Evolutionary conservation across 2,888 invertebrate genomes (phyloP), one percentile per base, ranked within the genome.

Genomic region (Philhelius pedissequus): DNA sequence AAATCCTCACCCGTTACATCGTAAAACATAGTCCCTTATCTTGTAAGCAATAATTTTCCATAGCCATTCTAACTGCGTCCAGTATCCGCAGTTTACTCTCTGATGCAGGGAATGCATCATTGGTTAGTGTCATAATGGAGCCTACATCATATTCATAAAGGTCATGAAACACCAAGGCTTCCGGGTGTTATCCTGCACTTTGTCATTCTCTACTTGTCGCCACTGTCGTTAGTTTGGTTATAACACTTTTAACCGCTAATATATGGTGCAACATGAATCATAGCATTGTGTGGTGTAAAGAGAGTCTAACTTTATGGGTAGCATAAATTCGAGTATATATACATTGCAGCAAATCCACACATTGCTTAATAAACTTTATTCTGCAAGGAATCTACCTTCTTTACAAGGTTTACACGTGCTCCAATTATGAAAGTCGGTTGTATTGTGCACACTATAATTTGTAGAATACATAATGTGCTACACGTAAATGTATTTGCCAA

Each of bases 181-280:
- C 35, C 45, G 73, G 45, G 68, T 32, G 62, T 69, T 73, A 68
- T 73, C 25, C 78, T 68, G 40, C n/a, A 82, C 71, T 82, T 83
- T 83, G 56, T 79, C 78, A 74, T 83, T 27, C 69, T 38, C 56
- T 20, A 22, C 32, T 35, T 18, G 62, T 30, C 56, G 18, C 64
- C 70, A 70, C 18, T 50, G 54, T 48, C 73, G 50, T 78, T 73
- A 68, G 78, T 48, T 78, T 13, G 43, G 60, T 58, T 79, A 66
- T 79, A 73, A 73, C 73, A 45, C 71, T 66, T 40, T 48, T 62
- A 60, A 58, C 22, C 30, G 27, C 30, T 43, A 76, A 50, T 75
- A 54, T 64, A 58, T 83, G 64, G 69, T 74, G 79, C 83, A 83
- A 66, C 52, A 83, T 79, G 83, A 83, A 83, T 79, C 78, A 83